Evolutionary conservation across 2,888 invertebrate genomes (phyloP), one percentile per base, ranked within the genome.

Genomic region (Sminthurinus aureus): DNA sequence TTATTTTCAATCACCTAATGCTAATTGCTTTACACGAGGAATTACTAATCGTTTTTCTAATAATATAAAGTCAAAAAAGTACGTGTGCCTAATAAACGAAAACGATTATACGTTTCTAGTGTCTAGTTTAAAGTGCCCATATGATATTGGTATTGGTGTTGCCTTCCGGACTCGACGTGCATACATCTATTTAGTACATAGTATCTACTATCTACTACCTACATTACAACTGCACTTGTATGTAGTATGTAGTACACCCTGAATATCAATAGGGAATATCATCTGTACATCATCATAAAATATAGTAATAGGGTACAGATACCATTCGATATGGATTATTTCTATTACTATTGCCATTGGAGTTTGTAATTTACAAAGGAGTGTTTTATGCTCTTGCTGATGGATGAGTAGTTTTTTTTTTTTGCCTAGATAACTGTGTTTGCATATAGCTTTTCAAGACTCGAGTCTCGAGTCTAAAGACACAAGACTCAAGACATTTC

Each of bases 1-100:
- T 69, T 69, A 69, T 69, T 69, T 69, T 69, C 69, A 69, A 69
- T 69, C 69, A 69, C n/a, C 58, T 18, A 2, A 58, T 58, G 58
- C 58, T 58, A 58, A 58, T 58, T 58, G 18, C 58, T 58, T 58
- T 58, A 58, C 58, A 58, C 58, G 9, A 58, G 2, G 58, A 58
- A 58, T 58, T 2, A 6, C 58, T 58, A 58, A 58, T 58, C 58
- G 58, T 58, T 58, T 58, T 58, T 58, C 58, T 58, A 58, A 58
- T 58, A 58, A 58, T 58, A 58, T 58, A 15, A 18, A 58, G n/a
- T n/a, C n/a, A n/a, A n/a, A n/a, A n/a, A n/a, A n/a, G 58, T 58
- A 58, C 58, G 58, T 58, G 58, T 58, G 18, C 18, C 13, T 58
- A 58, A 58, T 58, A 58, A 38, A 58, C 13, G 13, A 52, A 52